Conservation (phyloP, 2,113 vertebrate species). For the Phylloscopus whistleri region DNA sequence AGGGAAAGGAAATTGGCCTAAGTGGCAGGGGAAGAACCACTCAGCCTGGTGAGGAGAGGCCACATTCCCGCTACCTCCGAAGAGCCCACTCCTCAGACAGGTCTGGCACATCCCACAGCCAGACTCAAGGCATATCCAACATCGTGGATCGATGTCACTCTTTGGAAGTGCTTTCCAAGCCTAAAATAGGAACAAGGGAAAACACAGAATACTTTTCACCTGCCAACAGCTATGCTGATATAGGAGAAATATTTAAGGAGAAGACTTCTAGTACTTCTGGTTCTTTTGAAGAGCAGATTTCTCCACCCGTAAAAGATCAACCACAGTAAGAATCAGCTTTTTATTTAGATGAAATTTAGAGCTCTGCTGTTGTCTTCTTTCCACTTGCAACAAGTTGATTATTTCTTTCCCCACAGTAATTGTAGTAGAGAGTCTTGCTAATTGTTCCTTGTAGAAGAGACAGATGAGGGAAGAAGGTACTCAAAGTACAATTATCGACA, state of each 20-base stretch:
- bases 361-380: neutral
- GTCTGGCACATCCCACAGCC: constrained; percentile 64
- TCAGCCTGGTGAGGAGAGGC: constrained; percentile 70
- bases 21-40: constrained; percentile 61
- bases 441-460: neutral
- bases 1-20: constrained; percentile 37
- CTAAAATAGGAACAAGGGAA: constrained; percentile 53
- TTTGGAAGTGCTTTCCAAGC: constrained; percentile 78
- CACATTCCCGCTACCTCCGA: constrained; percentile 87
- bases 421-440: neutral
- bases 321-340: constrained; percentile 75
- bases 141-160: constrained; percentile 85
- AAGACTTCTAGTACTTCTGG: constrained; percentile 53
- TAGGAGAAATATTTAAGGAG: constrained; percentile 76
- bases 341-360: neutral
- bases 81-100: constrained; percentile 92
- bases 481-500: neutral
- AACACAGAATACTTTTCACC: constrained; percentile 65
- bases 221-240: constrained; percentile 60
- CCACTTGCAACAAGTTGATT: neutral
- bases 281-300: constrained; percentile 69
- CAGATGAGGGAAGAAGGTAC: neutral
- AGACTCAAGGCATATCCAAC: constrained; percentile 31
- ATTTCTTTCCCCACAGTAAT: neutral
- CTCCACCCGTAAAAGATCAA: constrained; percentile 81